phyloP scores from a whole-genome alignment of 35 echinoderm and acorn worm species.

The Apostichopus parvimensis region DNA sequence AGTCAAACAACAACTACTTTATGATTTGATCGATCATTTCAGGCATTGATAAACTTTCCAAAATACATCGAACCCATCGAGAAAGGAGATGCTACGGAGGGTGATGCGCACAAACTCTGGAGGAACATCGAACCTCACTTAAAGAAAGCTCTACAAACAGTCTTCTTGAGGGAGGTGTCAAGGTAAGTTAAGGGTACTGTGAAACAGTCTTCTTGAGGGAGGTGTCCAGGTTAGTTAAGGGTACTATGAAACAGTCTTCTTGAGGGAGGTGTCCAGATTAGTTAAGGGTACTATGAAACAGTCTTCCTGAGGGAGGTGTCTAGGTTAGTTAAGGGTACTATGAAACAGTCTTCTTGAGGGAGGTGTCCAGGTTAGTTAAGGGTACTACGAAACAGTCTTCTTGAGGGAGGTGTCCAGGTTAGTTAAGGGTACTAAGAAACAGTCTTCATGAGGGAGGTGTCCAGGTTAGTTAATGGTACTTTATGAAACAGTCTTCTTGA shows the following conservation, averaged over 20 bases:
- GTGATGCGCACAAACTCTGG: slow-evolving; percentile 89
- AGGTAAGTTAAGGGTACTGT: slow-evolving; percentile 45
- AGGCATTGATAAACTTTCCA: slow-evolving; percentile 93
- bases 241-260: no score
- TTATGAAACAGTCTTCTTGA: no score
- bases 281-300: no score
- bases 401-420: no score
- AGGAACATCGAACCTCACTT: slow-evolving; percentile 96
- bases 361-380: no score
- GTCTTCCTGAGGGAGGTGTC: no score
- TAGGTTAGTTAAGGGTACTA: no score
- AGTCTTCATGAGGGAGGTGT: slow-evolving; percentile 87
- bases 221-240: no score
- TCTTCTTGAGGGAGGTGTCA: slow-evolving; percentile 90
- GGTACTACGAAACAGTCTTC: no score
- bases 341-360: no score
- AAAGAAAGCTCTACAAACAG: slow-evolving; percentile 93
- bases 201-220: slow-evolving; percentile 59
- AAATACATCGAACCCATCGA: slow-evolving; percentile 92
- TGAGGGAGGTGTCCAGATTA: slow-evolving; percentile 44
- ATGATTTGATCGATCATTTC: slow-evolving; percentile 1
- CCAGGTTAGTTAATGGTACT: slow-evolving; percentile 56
- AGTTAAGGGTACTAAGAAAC: no score
- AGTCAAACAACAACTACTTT: no score
- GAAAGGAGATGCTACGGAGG: slow-evolving; percentile 75